A percentile compares a stretch with the other conserved stretches of the same genome.
Conservation (phyloP, 2,797 vertebrate genomes). For the Pseudochromis fuscus region DNA sequence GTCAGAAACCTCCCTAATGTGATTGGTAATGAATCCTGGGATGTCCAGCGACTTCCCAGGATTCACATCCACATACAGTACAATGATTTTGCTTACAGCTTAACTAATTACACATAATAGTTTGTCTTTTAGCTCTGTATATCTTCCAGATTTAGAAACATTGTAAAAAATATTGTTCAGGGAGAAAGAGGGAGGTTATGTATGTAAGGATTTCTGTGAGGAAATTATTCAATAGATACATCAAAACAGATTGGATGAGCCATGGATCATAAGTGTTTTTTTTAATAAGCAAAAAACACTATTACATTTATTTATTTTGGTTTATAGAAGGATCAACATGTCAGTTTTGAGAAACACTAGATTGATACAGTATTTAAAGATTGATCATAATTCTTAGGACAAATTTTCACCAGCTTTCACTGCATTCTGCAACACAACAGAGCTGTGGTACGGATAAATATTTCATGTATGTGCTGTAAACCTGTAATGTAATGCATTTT, state of each 20-base stretch:
- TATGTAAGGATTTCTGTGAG: background rate
- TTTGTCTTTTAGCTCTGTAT: constrained; percentile 28
- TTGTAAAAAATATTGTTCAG: background rate
- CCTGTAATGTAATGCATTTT: background rate
- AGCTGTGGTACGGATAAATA: background rate
- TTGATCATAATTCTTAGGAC: background rate
- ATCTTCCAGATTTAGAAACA: constrained; percentile 10
- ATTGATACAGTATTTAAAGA: background rate
- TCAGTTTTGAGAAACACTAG: background rate
- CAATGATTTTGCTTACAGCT: constrained; percentile 30
- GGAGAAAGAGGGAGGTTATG: background rate
- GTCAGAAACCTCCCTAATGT: constrained; percentile 33
- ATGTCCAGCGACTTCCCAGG: constrained; percentile 31
- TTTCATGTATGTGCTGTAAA: background rate
- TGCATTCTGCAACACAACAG: background rate
- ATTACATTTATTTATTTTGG: background rate
- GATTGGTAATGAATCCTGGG: constrained; percentile 46
- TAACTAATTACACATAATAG: constrained; percentile 17
- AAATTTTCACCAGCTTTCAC: background rate
- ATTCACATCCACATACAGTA: constrained; percentile 30
- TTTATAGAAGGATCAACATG: background rate
- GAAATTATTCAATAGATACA: background rate
- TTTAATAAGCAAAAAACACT: background rate
- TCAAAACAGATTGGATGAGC: background rate
- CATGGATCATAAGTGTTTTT: too few species aligned